phyloP scores from a whole-genome alignment of 2,888 invertebrate species.

The Bibio marci region DNA sequence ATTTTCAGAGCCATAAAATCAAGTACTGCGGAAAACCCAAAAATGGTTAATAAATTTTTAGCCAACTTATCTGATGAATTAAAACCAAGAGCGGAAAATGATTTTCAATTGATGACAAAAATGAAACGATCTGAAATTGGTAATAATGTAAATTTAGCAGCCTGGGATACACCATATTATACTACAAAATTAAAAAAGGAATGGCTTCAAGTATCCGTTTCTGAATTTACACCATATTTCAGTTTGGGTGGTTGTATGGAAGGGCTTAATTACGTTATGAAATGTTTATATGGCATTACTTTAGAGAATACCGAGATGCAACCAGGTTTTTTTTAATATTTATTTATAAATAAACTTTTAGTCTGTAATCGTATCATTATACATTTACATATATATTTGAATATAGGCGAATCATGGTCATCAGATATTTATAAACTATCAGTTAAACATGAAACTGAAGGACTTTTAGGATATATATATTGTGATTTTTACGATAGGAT shows the following conservation, averaged over 20 bases:
- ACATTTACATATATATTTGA: conserved; percentile 5
- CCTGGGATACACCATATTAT: conserved; percentile 85
- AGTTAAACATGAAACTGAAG: conserved; percentile 68
- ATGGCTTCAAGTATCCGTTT: conserved; percentile 47
- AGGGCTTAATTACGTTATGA: conserved; percentile 79
- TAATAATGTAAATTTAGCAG: conserved; percentile 28
- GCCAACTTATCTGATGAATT: conserved; percentile 55
- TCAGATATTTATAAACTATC: conserved; percentile 80
- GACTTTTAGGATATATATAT: conserved; percentile 82
- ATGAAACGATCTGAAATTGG: conserved; percentile 40
- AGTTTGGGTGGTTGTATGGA: conserved; percentile 93
- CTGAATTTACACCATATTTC: conserved; percentile 70
- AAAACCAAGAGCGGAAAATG: conserved; percentile 47
- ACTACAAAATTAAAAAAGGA: conserved; percentile 55
- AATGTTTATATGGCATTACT: conserved; percentile 64
- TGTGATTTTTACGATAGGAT: conserved; percentile 88
- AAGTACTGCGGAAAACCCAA: conserved; percentile 68
- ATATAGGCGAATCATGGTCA: conserved; percentile 66
- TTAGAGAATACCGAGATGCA: conserved; percentile 53
- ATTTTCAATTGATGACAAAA: conserved; percentile 56
- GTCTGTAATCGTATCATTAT: neutral
- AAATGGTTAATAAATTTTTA: conserved; percentile 64
- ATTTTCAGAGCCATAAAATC: conserved; percentile 50
- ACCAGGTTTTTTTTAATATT: conserved; percentile 33
- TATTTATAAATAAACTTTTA: neutral